phyloP scores from a whole-genome alignment of 2,113 vertebrate genomes.

The Struthidea cinerea region DNA sequence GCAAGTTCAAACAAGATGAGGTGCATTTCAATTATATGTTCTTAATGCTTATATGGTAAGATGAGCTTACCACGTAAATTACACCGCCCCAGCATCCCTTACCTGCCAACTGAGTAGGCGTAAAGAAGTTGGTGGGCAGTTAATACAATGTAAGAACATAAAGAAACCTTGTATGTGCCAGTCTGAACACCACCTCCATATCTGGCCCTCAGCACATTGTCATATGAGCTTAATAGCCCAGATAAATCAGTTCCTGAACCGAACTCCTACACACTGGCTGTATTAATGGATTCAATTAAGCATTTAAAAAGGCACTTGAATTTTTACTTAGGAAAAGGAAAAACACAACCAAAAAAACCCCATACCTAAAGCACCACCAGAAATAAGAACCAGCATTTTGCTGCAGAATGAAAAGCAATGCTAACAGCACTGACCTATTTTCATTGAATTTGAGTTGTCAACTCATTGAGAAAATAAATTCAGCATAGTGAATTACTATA shows the following conservation, averaged over 20 bases:
- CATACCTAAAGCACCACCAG: not conserved
- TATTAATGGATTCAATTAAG: not conserved
- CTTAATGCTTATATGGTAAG: constrained; percentile 8
- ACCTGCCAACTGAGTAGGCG: not conserved
- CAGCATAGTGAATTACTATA: not conserved
- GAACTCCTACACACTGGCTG: not conserved
- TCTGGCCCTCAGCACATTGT: not conserved
- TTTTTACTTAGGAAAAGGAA: not conserved
- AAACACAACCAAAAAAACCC: not conserved
- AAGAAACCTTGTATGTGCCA: not conserved
- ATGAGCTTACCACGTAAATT: not conserved
- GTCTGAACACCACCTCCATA: not conserved
- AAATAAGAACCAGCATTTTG: not conserved
- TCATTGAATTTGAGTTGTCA: not conserved
- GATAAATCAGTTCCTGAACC: constrained; percentile 2
- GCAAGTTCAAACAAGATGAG: constrained; percentile 22
- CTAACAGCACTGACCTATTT: not conserved
- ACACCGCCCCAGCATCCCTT: not conserved
- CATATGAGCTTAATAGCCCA: not conserved
- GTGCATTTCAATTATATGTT: constrained; percentile 2
- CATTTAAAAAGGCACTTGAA: not conserved
- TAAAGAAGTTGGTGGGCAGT: not conserved
- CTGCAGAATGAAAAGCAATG: not conserved
- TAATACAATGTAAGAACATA: not conserved
- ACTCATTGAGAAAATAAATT: not conserved